Evolutionary conservation across 2,888 invertebrate species (phyloP).

Genomic region (Argyresthia goedartella): DNA sequence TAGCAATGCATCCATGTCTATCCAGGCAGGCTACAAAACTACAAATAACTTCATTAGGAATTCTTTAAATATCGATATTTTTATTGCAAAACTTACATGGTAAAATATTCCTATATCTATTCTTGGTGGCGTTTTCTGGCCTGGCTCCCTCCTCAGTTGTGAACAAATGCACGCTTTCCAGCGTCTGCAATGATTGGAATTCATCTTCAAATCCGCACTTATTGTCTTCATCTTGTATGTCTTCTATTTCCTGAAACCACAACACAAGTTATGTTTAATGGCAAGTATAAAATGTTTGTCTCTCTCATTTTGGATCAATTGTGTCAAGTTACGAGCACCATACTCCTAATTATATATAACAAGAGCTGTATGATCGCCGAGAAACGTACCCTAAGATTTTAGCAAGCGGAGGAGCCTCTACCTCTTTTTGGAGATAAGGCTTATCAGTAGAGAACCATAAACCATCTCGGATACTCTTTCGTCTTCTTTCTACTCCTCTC

Average conservation of each 20-base stretch:
- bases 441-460: too few relatives aligned
- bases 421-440: too few relatives aligned
- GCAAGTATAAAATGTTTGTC: not conserved
- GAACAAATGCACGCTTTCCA: constrained; percentile 91
- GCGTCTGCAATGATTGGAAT: constrained; percentile 92
- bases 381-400: too few relatives aligned
- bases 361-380: too few relatives aligned
- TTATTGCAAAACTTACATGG: constrained; percentile 72
- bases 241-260: constrained; percentile 29
- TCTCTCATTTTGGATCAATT: not conserved
- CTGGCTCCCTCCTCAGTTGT: constrained; percentile 90
- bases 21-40: too few relatives aligned
- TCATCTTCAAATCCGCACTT: constrained; percentile 89
- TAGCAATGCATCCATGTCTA: too few relatives aligned
- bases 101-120: constrained; percentile 97
- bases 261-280: not conserved
- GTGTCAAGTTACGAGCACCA: too few relatives aligned
- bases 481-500: not conserved
- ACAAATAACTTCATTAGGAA: too few relatives aligned
- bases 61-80: too few relatives aligned
- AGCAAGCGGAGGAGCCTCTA: too few relatives aligned
- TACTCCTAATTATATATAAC: too few relatives aligned
- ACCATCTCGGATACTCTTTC: too few relatives aligned
- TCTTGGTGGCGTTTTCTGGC: constrained; percentile 89
- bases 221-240: constrained; percentile 23